Evolutionary conservation across 1,140 invertebrate species (phyloP).

Genomic region (Ceratosolen fusciceps): DNA sequence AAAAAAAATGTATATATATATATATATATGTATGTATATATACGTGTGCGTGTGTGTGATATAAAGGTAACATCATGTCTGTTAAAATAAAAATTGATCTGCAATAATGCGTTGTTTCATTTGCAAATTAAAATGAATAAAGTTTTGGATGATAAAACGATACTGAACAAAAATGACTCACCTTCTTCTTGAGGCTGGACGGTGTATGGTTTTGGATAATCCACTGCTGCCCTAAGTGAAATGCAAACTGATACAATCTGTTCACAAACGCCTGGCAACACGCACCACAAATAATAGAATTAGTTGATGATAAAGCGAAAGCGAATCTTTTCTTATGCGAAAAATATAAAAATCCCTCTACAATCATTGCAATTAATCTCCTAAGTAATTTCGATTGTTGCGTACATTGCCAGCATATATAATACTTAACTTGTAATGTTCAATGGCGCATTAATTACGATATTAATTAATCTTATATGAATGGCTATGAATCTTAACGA

Average conservation of each 20-base stretch:
- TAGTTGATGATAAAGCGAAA: conserved; percentile 67
- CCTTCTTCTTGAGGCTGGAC: conserved; percentile 79
- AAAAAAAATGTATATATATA: conserved; percentile 2
- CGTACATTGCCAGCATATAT: conserved; percentile 49
- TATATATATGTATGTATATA: too few relatives aligned
- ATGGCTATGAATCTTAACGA: conserved; percentile 5
- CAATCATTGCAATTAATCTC: too few relatives aligned
- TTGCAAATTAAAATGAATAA: not conserved
- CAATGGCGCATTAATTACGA: not conserved
- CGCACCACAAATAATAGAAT: conserved; percentile 71
- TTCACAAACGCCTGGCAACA: conserved; percentile 73
- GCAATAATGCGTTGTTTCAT: not conserved
- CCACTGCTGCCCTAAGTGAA: conserved; percentile 88
- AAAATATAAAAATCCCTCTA: conserved; percentile 11
- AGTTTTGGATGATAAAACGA: not conserved
- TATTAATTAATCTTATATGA: conserved; percentile 5
- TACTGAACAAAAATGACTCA: conserved; percentile 57
- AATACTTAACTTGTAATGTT: conserved; percentile 24
- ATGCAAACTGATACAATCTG: conserved; percentile 80
- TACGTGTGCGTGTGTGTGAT: too few relatives aligned
- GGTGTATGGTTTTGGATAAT: conserved; percentile 77
- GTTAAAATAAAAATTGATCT: conserved; percentile 12
- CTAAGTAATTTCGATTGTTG: conserved; percentile 47
- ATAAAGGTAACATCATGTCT: too few relatives aligned
- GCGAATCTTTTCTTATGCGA: conserved; percentile 50